Base-by-base conservation (phyloP, 1,140 invertebrate genomes). In the Nasonia vitripennis region DNA sequence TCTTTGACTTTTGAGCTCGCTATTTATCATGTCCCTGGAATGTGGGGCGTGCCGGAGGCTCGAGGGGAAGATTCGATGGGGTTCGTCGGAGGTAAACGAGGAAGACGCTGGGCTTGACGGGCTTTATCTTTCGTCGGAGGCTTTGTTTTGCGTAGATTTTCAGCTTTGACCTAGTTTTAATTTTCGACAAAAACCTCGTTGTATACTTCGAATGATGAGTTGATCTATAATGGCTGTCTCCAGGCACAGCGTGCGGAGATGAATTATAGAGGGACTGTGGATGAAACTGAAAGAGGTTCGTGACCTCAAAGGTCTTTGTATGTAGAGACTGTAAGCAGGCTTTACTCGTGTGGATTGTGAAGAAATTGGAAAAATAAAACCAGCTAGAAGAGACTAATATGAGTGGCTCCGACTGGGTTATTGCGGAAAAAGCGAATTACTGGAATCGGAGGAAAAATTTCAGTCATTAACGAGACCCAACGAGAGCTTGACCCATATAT, bases 1-100 rank as follows among this genome's bases (percentile, higher is more conserved):
- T 82, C 75, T 86, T 68, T 78, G 75, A 48, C 41, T 48, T 55
- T 78, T 55, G 20, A 51, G 9, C 73, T 37, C 34, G 27, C 34
- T 41, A 71, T 71, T 71, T 71, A 71, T 71, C 68, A 71, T 62
- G 14, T 20, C 17, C 20, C 55, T 7, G 55, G 55, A 62, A n/a
- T 20, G 14, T 20, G 55, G 48, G 55, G 17, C 17, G 55, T 45
- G 9, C 10, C 55, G 20, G 55, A 62, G 55, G 51, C 17, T 62
- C 6, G 55, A 62, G 55, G 55, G 55, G 55, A 5, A 62, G 55
- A 62, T 62, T 62, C 55, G 55, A 62, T n/a, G 55, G 55, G 55
- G 17, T 55, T 55, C 14, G 51, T 55, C 2, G 51, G 51, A 17
- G 5, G 12, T 0, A 17, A 17, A 14, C 0, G 51, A 55, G 51